phyloP scores from a whole-genome alignment of 2,888 invertebrate genomes.

The Dynastes tityus region DNA sequence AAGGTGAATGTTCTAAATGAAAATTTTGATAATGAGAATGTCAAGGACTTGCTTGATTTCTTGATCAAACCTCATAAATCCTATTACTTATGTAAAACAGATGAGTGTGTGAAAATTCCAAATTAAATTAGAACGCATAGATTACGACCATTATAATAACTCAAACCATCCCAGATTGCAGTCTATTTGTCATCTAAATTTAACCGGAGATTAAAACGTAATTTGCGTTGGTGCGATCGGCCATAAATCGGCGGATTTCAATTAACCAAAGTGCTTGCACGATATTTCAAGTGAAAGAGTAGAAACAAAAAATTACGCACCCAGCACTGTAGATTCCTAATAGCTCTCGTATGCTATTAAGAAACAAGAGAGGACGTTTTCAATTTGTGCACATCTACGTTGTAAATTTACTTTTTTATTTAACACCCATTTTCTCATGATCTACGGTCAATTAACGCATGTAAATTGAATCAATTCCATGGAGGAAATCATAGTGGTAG shows the following conservation, averaged over 20 bases:
- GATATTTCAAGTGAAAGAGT: constrained; percentile 28
- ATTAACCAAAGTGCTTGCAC: constrained; percentile 32
- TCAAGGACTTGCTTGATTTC: too few relatives aligned
- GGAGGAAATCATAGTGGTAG: constrained; percentile 18
- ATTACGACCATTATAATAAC: constrained; percentile 1
- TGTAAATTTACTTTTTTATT: constrained; percentile 26
- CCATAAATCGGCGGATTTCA: constrained; percentile 37
- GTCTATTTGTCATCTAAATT: constrained; percentile 39
- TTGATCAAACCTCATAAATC: neutral
- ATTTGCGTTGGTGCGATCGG: constrained; percentile 37
- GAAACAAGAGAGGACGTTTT: constrained; percentile 21
- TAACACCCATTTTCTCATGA: constrained; percentile 4
- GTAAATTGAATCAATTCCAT: constrained; percentile 18
- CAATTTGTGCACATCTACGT: constrained; percentile 10
- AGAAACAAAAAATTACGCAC: constrained; percentile 6
- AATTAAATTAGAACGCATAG: constrained; percentile 28
- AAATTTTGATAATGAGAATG: too few relatives aligned
- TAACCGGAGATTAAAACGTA: constrained; percentile 37
- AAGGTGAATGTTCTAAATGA: too few relatives aligned
- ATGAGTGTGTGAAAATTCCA: constrained; percentile 2
- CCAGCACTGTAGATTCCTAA: constrained; percentile 12
- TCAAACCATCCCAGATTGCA: constrained; percentile 1
- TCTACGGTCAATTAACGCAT: constrained; percentile 28
- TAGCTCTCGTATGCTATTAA: constrained; percentile 21
- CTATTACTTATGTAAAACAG: neutral